Base-by-base conservation (phyloP, 2,113 vertebrate species). In the Saguinus imperator region DNA sequence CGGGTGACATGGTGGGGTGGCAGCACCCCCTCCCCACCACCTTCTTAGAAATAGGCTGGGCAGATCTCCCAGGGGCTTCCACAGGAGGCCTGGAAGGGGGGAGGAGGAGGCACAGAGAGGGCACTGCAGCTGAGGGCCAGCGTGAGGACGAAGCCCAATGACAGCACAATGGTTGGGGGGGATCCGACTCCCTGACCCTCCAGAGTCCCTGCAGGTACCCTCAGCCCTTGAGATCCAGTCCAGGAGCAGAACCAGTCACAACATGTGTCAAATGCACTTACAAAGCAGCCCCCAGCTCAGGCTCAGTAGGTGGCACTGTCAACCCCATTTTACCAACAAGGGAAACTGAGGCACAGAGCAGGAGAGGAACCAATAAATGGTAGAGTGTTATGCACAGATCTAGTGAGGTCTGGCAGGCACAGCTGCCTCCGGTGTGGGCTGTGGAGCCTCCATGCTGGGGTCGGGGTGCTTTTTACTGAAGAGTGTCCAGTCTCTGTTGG, bases 261-360 rank as follows among this genome's bases (percentile, higher is more conserved):
- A 61, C 21, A 14, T 43, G 43, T 5, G 48, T n/a, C 52, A 45
- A n/a, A 79, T 16, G 20, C 12, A 5, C 25, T 8, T 87, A 87
- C 61, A 70, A 6, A 14, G 21, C 64, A 66, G 32, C 40, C 48
- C 27, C 18, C 32, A 35, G 18, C 70, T 61, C 40, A 52, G 48
- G 29, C 43, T 61, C 43, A 6, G 58, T 68, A 50, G 8, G 18
- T 66, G 32, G 27, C 4, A 52, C 16, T 18, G 35, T 32, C 76
- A 57, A 64, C 12, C 29, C 68, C 32, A 7, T 55, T 73, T 86
- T 64, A 77, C 68, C 58, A 48, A 13, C 43, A 43, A 94, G 64
- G 85, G 72, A 95, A 96, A 94, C 84, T 57, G 94, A 95, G 93
- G 82, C 89, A 75, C 45, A 25, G 48, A n/a, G 37, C 84, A 61